Evolutionary conservation across 2,797 vertebrate species (phyloP).

Genomic region (Platyrinchus mystaceus): DNA sequence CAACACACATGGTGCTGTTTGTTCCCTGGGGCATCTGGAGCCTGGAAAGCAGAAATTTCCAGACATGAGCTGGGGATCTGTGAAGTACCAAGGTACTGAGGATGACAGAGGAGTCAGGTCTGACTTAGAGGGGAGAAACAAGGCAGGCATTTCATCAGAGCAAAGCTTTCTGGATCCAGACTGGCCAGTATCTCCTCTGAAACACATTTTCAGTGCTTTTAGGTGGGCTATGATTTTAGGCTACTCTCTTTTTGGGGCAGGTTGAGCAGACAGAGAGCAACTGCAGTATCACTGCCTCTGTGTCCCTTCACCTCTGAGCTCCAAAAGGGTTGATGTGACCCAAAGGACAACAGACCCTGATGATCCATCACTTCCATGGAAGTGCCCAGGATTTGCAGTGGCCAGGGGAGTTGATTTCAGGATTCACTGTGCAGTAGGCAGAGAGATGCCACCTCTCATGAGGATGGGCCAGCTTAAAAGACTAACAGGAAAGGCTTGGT

Average conservation of each 20-base stretch:
- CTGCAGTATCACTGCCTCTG: neutral
- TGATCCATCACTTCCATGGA: neutral
- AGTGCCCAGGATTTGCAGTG: neutral
- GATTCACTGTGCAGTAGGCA: neutral
- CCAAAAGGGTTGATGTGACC: neutral
- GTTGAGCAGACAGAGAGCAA: neutral
- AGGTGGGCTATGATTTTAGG: neutral
- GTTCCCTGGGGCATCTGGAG: slow-evolving; percentile 79
- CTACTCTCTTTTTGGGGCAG: neutral
- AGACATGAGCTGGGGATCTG: neutral
- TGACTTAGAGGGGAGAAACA: neutral
- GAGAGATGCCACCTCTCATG: neutral
- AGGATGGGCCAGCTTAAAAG: neutral
- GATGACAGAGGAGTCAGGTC: neutral
- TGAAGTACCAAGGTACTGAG: neutral
- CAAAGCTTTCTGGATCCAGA: neutral
- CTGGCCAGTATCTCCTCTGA: neutral
- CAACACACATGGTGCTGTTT: slow-evolving; percentile 81
- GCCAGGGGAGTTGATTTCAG: neutral
- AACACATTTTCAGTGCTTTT: neutral
- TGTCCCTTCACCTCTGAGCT: neutral
- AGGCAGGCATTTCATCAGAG: neutral
- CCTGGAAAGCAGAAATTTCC: slow-evolving; percentile 66
- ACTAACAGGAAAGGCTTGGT: neutral
- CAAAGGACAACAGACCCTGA: neutral